Conservation (phyloP, 2,113 vertebrate species). For the Solea solea region DNA sequence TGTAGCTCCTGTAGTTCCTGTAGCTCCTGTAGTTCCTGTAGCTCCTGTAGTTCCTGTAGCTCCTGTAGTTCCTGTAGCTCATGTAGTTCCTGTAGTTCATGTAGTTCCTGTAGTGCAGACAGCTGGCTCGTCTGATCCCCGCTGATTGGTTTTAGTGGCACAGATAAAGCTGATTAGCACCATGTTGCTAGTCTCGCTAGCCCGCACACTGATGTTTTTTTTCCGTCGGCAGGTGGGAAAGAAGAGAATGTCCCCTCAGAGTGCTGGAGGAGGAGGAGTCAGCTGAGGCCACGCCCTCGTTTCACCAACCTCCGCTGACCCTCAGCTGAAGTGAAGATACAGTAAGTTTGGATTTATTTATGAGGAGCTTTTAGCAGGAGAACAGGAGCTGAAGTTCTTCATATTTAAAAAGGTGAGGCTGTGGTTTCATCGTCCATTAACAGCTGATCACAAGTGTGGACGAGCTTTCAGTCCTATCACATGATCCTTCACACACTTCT, state of each 20-base stretch:
- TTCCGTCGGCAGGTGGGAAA: slow-evolving; percentile 27
- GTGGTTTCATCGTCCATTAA: too few species aligned
- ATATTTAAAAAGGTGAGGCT: too few species aligned
- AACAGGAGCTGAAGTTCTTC: neutral
- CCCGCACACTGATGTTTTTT: slow-evolving; percentile 48
- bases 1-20: too few species aligned
- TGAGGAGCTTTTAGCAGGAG: neutral
- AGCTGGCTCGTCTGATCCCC: slow-evolving; percentile 92
- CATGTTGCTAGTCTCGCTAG: slow-evolving; percentile 80
- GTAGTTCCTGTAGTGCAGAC: slow-evolving; percentile 73
- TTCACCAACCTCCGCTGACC: neutral
- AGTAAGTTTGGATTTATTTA: neutral
- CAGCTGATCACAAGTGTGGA: too few species aligned
- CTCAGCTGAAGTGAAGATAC: neutral
- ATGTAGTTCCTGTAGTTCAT: too few species aligned
- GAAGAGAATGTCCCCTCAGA: neutral
- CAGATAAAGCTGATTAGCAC: slow-evolving; percentile 92
- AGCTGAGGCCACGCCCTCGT: neutral
- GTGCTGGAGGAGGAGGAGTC: neutral
- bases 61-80: too few species aligned
- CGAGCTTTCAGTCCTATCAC: too few species aligned
- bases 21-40: too few species aligned
- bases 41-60: too few species aligned
- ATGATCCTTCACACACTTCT: too few species aligned
- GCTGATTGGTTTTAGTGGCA: slow-evolving; percentile 90